Percentiles rank a stretch among this genome's conserved stretches.
Evolutionary conservation across 2,888 invertebrate genomes (phyloP).

Genomic region (Phragmatobia fuliginosa): DNA sequence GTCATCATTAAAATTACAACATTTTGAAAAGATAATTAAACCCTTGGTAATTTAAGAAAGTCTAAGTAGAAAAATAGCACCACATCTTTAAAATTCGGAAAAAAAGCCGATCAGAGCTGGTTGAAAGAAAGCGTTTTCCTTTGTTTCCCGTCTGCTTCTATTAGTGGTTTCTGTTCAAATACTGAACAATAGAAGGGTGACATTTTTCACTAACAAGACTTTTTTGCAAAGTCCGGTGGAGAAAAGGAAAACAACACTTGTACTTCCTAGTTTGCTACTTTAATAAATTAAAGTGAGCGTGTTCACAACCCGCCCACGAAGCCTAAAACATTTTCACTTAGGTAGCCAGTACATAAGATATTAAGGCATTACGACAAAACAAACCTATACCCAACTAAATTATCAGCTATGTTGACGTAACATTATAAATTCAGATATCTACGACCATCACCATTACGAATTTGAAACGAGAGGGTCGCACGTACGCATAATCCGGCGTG

Average conservation of each 20-base stretch:
- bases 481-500: constrained; percentile 77
- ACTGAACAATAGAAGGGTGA: background rate
- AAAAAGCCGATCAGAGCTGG: background rate
- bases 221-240: background rate
- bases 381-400: constrained; percentile 48
- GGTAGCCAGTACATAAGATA: constrained; percentile 29
- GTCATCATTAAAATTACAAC: background rate
- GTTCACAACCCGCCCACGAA: constrained; percentile 10
- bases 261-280: background rate
- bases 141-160: background rate
- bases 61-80: too few species aligned
- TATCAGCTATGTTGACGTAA: constrained; percentile 57
- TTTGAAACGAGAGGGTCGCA: constrained; percentile 67
- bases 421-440: constrained; percentile 77
- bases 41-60: too few species aligned
- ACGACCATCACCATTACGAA: constrained; percentile 71
- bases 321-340: constrained; percentile 22
- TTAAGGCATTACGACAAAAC: constrained; percentile 34
- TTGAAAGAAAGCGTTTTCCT: background rate
- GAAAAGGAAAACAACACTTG: background rate
- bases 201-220: too few species aligned
- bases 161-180: background rate
- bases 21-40: too few species aligned
- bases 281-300: background rate
- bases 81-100: too few species aligned